Percentiles rank a stretch among this genome's conserved stretches.
Conservation (phyloP, 2,888 invertebrate species). For the Amphiduros pacificus region DNA sequence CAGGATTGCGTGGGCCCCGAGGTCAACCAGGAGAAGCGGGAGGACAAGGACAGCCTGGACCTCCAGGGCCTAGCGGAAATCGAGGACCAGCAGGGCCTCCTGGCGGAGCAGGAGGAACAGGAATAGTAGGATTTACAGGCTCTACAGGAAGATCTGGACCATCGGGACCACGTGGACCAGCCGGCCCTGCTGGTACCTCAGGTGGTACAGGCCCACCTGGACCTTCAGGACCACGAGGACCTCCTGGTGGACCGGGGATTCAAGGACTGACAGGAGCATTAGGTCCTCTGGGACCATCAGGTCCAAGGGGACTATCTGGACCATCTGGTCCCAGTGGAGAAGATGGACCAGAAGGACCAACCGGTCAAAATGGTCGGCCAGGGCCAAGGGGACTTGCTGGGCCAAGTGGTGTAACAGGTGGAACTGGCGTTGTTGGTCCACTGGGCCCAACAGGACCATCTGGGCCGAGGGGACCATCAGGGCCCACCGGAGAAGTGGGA, state of each 20-base stretch:
- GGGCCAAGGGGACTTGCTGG: constrained; percentile 17
- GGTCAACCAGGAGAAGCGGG: constrained; percentile 13
- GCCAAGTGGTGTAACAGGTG: constrained; percentile 10
- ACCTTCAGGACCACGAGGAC: constrained; percentile 6
- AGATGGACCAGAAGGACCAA: constrained; percentile 9
- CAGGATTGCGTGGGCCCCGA: neutral
- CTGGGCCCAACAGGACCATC: constrained; percentile 17
- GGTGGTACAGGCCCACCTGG: constrained; percentile 10
- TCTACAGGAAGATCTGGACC: constrained; percentile 25
- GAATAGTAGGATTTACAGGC: constrained; percentile 16
- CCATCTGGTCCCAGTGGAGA: constrained; percentile 17
- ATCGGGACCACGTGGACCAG: constrained; percentile 14
- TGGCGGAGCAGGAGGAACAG: constrained; percentile 15
- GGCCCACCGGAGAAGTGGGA: constrained; percentile 10
- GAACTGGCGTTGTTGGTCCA: constrained; percentile 19
- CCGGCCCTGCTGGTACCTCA: constrained; percentile 30
- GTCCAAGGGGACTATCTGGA: neutral
- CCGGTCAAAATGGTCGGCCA: constrained; percentile 20
- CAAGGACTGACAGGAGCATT: neutral
- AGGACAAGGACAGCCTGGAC: constrained; percentile 12
- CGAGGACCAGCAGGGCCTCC: constrained; percentile 14
- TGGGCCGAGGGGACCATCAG: constrained; percentile 14
- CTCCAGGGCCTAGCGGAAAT: constrained; percentile 21
- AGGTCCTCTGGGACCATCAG: neutral
- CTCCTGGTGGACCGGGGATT: constrained; percentile 7